Conservation (phyloP, 2,888 invertebrate genomes). For the Drosophila gaucha region DNA sequence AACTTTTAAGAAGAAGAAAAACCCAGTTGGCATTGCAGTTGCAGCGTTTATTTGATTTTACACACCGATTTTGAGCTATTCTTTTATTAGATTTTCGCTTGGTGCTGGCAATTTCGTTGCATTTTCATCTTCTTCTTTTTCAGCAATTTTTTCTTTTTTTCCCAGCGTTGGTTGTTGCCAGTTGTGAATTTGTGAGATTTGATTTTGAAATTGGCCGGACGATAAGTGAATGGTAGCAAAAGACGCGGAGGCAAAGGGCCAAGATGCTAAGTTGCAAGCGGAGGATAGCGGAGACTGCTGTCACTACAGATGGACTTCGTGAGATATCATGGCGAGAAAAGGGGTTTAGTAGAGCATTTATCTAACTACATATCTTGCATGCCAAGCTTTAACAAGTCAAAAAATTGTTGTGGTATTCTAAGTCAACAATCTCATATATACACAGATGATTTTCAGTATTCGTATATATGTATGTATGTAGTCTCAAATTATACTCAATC, state of each 20-base stretch:
- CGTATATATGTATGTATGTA: too few relatives aligned
- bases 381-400: neutral
- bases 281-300: neutral
- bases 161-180: conserved; percentile 36
- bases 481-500: too few relatives aligned
- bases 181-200: conserved; percentile 75
- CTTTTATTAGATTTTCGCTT: conserved; percentile 74
- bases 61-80: conserved; percentile 79
- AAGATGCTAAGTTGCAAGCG: conserved; percentile 35
- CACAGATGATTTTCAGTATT: too few relatives aligned
- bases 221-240: conserved; percentile 31
- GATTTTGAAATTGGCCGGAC: conserved; percentile 68
- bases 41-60: conserved; percentile 77
- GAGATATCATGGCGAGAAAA: conserved; percentile 1
- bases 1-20: conserved; percentile 53
- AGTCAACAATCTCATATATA: too few relatives aligned
- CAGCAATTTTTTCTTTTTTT: conserved; percentile 5
- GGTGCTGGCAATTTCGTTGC: conserved; percentile 41
- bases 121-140: conserved; percentile 22
- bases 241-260: conserved; percentile 11
- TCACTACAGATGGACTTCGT: conserved; percentile 10
- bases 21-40: conserved; percentile 49
- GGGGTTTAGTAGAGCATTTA: neutral
- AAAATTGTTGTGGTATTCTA: too few relatives aligned
- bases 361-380: neutral